Percentiles rank a stretch among this genome's conserved stretches.
Evolutionary conservation across 2,797 vertebrate genomes (phyloP).

Genomic region (Enteromius thamalakanensis): DNA sequence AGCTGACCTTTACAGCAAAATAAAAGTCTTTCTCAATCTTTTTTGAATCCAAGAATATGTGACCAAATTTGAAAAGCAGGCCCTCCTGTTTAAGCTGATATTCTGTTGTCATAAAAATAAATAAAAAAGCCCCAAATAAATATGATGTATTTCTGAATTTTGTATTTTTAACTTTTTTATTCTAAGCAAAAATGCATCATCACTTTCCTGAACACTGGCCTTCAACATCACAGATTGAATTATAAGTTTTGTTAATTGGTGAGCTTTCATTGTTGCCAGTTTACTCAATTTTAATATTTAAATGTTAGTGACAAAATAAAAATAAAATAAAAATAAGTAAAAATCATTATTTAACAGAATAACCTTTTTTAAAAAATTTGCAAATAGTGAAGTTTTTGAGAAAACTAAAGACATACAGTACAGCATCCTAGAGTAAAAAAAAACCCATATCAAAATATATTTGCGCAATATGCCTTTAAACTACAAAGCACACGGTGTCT

Average conservation of each 20-base stretch:
- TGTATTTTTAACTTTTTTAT: too few relatives aligned
- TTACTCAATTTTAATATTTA: neutral
- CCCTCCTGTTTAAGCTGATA: neutral
- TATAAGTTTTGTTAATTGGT: neutral
- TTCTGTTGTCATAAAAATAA: neutral
- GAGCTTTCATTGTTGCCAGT: neutral
- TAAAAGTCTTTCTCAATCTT: neutral
- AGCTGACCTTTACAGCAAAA: neutral
- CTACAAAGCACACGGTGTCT: slow-evolving; percentile 28
- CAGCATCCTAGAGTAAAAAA: neutral
- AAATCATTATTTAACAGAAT: neutral
- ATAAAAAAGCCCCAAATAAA: neutral
- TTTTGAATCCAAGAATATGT: neutral
- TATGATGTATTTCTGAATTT: neutral
- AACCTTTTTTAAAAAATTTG: slow-evolving; percentile 12
- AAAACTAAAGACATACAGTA: slow-evolving; percentile 11
- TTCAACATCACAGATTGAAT: neutral
- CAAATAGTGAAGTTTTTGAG: neutral
- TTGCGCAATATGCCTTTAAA: slow-evolving; percentile 22
- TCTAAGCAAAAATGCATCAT: neutral
- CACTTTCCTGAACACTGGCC: neutral
- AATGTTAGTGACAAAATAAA: neutral
- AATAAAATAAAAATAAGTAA: too few relatives aligned
- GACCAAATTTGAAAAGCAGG: neutral
- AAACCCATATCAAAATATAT: neutral